Conservation (phyloP, 92 coral and sea anemone species). For the Scolanthus callimorphus region DNA sequence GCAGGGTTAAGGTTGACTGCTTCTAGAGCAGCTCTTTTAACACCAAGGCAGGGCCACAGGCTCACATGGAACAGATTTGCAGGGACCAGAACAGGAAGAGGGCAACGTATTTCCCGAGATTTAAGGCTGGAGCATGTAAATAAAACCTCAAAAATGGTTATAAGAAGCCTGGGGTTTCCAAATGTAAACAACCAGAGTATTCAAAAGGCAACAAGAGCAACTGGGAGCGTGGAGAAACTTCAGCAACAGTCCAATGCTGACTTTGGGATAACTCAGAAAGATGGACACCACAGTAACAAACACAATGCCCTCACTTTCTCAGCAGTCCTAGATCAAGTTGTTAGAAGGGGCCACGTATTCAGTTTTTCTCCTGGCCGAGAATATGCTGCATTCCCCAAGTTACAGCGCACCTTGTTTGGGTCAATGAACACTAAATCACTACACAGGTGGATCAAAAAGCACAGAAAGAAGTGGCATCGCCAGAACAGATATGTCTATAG, state of each 20-base stretch:
- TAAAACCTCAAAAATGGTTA: conserved; percentile 41
- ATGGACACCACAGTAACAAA: conserved; percentile 38
- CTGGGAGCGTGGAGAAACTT: conserved; percentile 48
- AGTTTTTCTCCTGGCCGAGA: conserved; percentile 20
- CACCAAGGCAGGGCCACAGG: conserved; percentile 48
- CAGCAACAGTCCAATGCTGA: conserved; percentile 30
- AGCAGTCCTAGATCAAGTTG: conserved; percentile 30
- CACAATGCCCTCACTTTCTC: conserved; percentile 8
- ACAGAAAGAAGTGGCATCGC: conserved; percentile 8
- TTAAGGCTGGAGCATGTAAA: conserved; percentile 48
- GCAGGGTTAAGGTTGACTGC: conserved; percentile 63
- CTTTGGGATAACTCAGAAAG: conserved; percentile 9
- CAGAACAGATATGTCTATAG: conserved; percentile 8
- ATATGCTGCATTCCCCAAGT: conserved; percentile 29
- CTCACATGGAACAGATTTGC: conserved; percentile 62
- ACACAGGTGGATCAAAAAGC: conserved; percentile 7
- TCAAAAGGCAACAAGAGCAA: conserved; percentile 33
- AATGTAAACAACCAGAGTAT: conserved; percentile 41
- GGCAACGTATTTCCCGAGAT: conserved; percentile 56
- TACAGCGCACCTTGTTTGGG: conserved; percentile 4
- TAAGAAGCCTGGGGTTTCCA: conserved; percentile 36
- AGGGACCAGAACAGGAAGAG: conserved; percentile 33
- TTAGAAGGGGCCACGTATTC: conserved; percentile 16
- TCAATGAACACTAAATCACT: conserved; percentile 3
- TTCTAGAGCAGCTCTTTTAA: conserved; percentile 27